Conservation (phyloP, 2,888 invertebrate genomes). For the Miltochrista miniata region DNA sequence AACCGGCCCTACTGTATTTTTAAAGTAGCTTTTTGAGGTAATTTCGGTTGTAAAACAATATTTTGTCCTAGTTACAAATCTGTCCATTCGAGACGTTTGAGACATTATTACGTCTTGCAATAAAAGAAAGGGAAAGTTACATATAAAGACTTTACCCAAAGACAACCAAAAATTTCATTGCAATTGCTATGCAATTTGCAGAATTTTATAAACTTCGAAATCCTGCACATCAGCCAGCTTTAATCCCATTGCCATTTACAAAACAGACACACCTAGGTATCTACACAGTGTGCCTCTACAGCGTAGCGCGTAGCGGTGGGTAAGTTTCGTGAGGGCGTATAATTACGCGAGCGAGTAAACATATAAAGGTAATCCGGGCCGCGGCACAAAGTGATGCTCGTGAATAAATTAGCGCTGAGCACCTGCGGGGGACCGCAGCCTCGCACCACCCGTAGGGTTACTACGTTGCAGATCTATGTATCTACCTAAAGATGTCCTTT, state of each 20-base stretch:
- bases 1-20: no score
- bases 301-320: slow-evolving; percentile 35
- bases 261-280: background rate
- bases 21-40: no score
- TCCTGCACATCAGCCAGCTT: background rate
- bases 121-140: no score
- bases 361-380: slow-evolving; percentile 82
- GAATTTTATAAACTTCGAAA: background rate
- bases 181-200: no score
- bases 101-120: no score
- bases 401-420: slow-evolving; percentile 76
- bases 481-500: no score
- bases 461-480: slow-evolving; percentile 14
- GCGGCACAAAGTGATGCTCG: slow-evolving; percentile 81
- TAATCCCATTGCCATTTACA: slow-evolving; percentile 6
- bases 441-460: slow-evolving; percentile 50
- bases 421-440: slow-evolving; percentile 73
- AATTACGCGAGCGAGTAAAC: slow-evolving; percentile 81
- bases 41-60: no score
- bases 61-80: no score
- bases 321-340: slow-evolving; percentile 80
- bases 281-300: slow-evolving; percentile 12
- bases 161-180: background rate
- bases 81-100: no score
- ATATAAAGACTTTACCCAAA: no score